These are phyloP conservation scores for Achlya flavicornis DNA, from an alignment of 2,888 invertebrate genomes.

Conservation along the genomic window DNA sequence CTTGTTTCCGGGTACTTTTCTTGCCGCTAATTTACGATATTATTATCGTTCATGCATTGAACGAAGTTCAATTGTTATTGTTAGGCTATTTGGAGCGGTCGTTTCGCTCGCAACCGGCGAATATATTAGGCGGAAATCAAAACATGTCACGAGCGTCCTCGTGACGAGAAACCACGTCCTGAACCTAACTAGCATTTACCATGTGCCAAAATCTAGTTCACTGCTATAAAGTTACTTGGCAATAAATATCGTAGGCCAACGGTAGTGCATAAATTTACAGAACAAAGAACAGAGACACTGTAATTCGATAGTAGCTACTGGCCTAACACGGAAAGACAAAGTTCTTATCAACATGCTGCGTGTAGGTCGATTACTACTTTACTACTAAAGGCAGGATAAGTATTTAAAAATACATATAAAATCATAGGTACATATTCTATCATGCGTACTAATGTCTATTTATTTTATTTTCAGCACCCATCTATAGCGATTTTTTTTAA, in stretches of 20 bases:
- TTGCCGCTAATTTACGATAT: too few species aligned
- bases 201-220: constrained; percentile 19
- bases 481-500: too few species aligned
- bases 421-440: too few species aligned
- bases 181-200: constrained; percentile 33
- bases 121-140: constrained; percentile 52
- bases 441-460: too few species aligned
- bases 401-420: too few species aligned
- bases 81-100: constrained; percentile 18
- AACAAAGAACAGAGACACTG: background rate
- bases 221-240: constrained; percentile 12
- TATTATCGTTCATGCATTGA: too few species aligned
- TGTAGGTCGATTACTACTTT: too few species aligned
- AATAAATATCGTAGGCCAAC: background rate
- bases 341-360: background rate
- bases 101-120: constrained; percentile 27
- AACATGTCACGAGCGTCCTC: constrained; percentile 54
- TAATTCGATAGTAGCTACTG: background rate
- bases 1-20: too few species aligned
- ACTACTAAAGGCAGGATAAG: too few species aligned
- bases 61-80: constrained; percentile 9
- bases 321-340: background rate
- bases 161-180: constrained; percentile 39
- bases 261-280: background rate
- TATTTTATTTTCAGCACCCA: too few species aligned